These are phyloP conservation scores for Carettochelys insculpta DNA, from an alignment of 2,113 vertebrate species.

Conservation along the genomic window DNA sequence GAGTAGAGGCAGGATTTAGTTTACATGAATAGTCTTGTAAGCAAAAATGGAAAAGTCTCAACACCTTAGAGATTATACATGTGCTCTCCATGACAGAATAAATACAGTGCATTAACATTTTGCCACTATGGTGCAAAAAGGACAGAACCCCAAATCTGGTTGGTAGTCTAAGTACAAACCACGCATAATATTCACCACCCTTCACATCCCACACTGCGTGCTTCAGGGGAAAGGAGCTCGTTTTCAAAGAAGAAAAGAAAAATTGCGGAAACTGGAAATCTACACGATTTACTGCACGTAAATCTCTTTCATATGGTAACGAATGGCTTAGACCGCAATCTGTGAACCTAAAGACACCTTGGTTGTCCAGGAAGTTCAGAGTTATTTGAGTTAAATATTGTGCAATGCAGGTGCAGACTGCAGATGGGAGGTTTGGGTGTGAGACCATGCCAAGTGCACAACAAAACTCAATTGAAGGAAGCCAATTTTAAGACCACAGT, in stretches of 20 bases:
- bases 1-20: background rate
- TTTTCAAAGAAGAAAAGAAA: constrained; percentile 56
- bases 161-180: constrained; percentile 55
- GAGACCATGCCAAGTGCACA: constrained; percentile 67
- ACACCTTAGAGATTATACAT: background rate
- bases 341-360: constrained; percentile 47
- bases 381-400: constrained; percentile 48
- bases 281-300: background rate
- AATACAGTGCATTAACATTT: constrained; percentile 29
- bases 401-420: constrained; percentile 74
- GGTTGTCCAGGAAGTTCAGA: constrained; percentile 59
- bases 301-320: constrained; percentile 1
- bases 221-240: constrained; percentile 39
- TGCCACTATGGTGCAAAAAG: constrained; percentile 3
- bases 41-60: constrained; percentile 1
- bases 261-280: constrained; percentile 37
- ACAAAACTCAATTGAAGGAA: constrained; percentile 76
- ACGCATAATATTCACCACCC: constrained; percentile 42
- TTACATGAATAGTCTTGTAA: background rate
- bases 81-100: constrained; percentile 35
- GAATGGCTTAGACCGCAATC: constrained; percentile 33
- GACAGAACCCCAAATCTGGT: constrained; percentile 35
- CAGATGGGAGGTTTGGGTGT: constrained; percentile 68
- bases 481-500: constrained; percentile 67
- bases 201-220: background rate